phyloP scores from a whole-genome alignment of 2,797 vertebrate genomes.

The Myotis vivesi region DNA sequence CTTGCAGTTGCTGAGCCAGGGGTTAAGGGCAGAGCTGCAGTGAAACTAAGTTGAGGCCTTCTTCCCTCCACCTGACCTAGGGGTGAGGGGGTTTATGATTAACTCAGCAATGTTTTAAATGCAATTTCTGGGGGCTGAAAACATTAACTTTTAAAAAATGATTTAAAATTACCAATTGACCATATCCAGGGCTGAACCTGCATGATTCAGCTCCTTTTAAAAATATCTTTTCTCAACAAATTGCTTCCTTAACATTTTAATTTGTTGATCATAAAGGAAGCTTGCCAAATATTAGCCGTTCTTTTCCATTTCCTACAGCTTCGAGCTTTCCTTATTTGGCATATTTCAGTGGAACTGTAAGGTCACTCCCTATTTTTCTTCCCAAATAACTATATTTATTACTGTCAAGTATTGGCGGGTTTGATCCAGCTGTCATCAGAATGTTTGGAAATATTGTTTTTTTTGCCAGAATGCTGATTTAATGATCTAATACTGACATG shows the following conservation, averaged over 20 bases:
- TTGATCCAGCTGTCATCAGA: conserved; percentile 78
- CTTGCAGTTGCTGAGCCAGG: neutral
- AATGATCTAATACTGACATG: conserved; percentile 72
- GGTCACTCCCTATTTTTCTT: conserved; percentile 76
- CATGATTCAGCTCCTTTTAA: conserved; percentile 78
- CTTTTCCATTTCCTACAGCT: conserved; percentile 79
- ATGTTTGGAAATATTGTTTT: conserved; percentile 61
- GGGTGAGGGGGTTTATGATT: conserved; percentile 43
- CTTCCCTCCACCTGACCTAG: conserved; percentile 28
- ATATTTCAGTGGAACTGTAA: conserved; percentile 72
- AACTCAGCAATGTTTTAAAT: conserved; percentile 41
- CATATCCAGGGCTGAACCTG: conserved; percentile 75
- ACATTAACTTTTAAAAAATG: conserved; percentile 69
- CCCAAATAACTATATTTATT: conserved; percentile 78
- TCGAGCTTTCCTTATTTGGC: conserved; percentile 76
- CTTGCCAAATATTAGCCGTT: conserved; percentile 79
- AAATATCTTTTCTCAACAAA: conserved; percentile 80
- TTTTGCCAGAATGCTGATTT: conserved; percentile 74
- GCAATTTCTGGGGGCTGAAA: conserved; percentile 60
- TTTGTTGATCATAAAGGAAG: conserved; percentile 80
- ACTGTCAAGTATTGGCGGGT: conserved; percentile 78
- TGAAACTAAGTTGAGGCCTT: neutral
- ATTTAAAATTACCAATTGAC: conserved; percentile 70
- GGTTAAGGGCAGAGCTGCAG: neutral
- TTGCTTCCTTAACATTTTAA: conserved; percentile 81